These are phyloP conservation scores for Corythaeola cristata DNA, from an alignment of 2,113 vertebrate genomes.

Conservation along the genomic window DNA sequence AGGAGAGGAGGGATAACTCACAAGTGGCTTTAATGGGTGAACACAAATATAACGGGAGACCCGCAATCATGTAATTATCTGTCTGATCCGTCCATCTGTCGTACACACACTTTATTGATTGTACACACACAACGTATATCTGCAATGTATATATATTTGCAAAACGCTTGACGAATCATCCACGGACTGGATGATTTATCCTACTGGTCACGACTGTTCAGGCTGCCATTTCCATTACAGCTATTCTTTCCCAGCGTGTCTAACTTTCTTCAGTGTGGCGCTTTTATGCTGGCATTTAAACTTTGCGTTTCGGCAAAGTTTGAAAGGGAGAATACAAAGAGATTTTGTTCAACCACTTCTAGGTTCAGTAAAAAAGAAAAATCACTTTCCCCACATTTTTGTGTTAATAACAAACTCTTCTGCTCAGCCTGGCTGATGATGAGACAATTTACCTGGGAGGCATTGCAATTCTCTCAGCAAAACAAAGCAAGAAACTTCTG, in stretches of 20 bases:
- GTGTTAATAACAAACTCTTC: constrained; percentile 11
- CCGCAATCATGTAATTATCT: neutral
- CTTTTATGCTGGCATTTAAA: neutral
- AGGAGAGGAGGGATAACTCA: constrained; percentile 7
- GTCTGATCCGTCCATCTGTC: neutral
- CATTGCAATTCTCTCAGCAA: neutral
- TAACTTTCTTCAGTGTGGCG: neutral
- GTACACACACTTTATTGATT: neutral
- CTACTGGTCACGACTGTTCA: neutral
- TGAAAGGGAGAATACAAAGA: neutral
- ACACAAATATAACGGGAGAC: neutral
- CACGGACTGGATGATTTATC: neutral
- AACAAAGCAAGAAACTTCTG: constrained; percentile 27
- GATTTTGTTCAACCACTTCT: neutral
- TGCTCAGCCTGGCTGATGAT: neutral
- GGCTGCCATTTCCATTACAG: neutral
- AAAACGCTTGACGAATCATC: constrained; percentile 40
- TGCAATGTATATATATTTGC: neutral
- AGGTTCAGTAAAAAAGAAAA: constrained; percentile 20
- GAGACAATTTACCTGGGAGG: constrained; percentile 39
- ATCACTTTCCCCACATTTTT: neutral
- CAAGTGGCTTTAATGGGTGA: constrained; percentile 7
- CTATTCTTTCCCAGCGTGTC: neutral
- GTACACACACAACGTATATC: neutral
- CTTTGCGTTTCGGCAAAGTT: neutral